Conservation (phyloP, 2,113 vertebrate species). For the Heteronetta atricapilla region DNA sequence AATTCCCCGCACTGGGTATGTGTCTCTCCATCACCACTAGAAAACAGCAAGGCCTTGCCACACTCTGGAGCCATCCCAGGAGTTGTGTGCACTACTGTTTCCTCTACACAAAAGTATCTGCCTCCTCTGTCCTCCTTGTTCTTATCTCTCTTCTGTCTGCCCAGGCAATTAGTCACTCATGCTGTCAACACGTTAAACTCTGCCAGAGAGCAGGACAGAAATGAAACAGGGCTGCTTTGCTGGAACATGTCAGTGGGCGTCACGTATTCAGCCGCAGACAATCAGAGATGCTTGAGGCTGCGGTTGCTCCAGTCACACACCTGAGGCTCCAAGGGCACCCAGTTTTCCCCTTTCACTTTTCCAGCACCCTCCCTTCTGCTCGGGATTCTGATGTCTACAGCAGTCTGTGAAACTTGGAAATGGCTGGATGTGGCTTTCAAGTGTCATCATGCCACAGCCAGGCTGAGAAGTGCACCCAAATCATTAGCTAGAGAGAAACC, state of each 20-base stretch:
- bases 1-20: background rate
- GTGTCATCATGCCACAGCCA: background rate
- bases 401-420: background rate
- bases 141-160: background rate
- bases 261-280: background rate
- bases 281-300: background rate
- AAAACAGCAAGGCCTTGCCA: background rate
- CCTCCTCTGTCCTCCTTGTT: background rate
- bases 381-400: background rate
- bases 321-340: background rate
- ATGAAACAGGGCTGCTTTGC: constrained; percentile 2
- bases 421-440: background rate
- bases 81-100: background rate
- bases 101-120: background rate
- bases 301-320: background rate
- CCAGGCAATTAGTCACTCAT: constrained; percentile 4
- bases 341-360: background rate
- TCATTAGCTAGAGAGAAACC: background rate
- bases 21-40: background rate
- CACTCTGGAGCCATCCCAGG: background rate
- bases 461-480: background rate
- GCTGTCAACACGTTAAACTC: background rate
- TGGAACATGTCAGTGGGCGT: background rate
- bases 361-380: background rate
- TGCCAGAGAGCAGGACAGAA: background rate